Evolutionary conservation across 2,113 vertebrate species (phyloP).

Genomic region (Macrotis lagotis): DNA sequence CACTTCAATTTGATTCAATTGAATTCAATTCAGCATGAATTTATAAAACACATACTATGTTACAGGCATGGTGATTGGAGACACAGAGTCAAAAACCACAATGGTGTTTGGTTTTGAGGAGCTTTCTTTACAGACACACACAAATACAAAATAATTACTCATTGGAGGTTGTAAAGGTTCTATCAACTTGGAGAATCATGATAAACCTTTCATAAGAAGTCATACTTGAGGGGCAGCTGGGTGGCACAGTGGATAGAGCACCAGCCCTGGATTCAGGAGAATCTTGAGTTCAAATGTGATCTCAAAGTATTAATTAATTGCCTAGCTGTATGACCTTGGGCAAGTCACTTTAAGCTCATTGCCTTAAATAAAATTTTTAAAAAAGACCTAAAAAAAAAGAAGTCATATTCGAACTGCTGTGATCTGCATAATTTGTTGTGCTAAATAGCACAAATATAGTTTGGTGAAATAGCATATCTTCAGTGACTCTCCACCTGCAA

Average conservation of each 20-base stretch:
- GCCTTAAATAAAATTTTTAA: no score
- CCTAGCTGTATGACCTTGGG: no score
- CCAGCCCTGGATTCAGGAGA: no score
- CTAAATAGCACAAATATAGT: background rate
- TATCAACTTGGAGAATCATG: background rate
- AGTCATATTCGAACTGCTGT: no score
- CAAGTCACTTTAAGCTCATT: no score
- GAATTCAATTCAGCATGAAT: background rate
- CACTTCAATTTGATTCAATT: background rate
- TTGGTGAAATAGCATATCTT: background rate
- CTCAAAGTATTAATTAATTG: no score
- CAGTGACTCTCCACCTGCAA: background rate
- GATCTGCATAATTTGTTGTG: background rate
- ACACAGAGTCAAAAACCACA: background rate
- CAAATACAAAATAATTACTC: background rate
- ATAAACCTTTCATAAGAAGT: background rate
- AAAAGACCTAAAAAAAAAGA: no score
- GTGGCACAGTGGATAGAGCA: no score
- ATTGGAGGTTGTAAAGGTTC: background rate
- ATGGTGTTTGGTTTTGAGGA: background rate
- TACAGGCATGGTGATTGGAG: background rate
- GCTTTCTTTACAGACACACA: background rate
- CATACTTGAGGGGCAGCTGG: no score
- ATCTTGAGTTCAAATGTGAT: no score
- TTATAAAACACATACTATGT: background rate